These are phyloP conservation scores for Myripristis jacobus DNA, from an alignment of 2,797 vertebrate genomes.

Conservation along the genomic window DNA sequence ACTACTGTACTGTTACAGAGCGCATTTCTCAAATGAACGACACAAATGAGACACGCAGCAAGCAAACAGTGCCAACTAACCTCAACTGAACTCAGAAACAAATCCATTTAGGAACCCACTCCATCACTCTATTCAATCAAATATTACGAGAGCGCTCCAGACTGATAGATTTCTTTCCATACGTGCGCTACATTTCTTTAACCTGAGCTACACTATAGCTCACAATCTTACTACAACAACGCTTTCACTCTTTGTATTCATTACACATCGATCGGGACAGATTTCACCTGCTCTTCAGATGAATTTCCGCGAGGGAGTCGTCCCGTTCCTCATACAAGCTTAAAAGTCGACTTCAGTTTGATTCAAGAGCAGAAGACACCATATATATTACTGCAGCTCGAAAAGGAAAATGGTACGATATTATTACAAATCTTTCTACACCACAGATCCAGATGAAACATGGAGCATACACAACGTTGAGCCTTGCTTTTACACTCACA, in stretches of 20 bases:
- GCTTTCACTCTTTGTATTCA: conserved; percentile 49
- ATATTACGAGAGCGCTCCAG: background rate
- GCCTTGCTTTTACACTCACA: conserved; percentile 11
- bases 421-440: conserved; percentile 2
- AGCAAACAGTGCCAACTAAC: background rate
- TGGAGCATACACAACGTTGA: background rate
- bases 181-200: conserved; percentile 3
- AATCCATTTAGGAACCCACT: conserved; percentile 18
- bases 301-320: conserved; percentile 23
- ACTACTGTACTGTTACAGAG: conserved; percentile 5
- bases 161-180: conserved; percentile 1
- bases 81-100: conserved; percentile 6
- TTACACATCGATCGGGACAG: conserved; percentile 30
- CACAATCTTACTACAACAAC: conserved; percentile 41
- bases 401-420: background rate
- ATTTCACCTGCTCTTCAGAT: conserved; percentile 47
- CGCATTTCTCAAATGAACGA: conserved; percentile 2
- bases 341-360: conserved; percentile 44
- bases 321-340: conserved; percentile 29
- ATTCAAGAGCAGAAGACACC: conserved; percentile 24
- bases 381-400: conserved; percentile 18
- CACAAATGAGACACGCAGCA: conserved; percentile 11
- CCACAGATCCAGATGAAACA: conserved; percentile 5
- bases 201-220: background rate
- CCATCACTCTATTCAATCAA: conserved; percentile 1